Base-by-base conservation (phyloP, 1,140 invertebrate species). In the Protaetia brevitarsis region DNA sequence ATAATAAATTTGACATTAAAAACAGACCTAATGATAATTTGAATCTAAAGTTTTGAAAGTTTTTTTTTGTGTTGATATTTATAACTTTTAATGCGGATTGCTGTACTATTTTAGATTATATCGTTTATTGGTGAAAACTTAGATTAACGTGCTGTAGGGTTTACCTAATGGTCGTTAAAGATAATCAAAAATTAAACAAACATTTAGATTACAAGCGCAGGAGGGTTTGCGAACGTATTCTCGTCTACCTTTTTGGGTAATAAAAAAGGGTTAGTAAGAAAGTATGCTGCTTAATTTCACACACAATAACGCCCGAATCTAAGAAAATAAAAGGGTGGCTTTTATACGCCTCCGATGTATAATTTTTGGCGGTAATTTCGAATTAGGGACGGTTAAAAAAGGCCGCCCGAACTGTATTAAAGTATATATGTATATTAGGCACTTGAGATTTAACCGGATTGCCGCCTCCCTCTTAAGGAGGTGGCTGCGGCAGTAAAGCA, bases 251-350 rank as follows among this genome's bases (percentile, higher is more conserved):
- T 7, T 29, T 29, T 13, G 10, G 37, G 66, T 64, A 11, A 3
- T 11, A 37, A 37, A 6, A 66, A 70, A 68, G 66, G 69, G 69
- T 70, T 70, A 27, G n/a, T n/a, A n/a, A n/a, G n/a, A 70, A 70
- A 45, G 41, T 10, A 65, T 68, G 65, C 73, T 69, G 72, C 73
- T 76, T 74, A 76, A 76, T 76, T 76, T 76, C 74, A 76, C 74
- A 76, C 74, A 73, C 74, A 76, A 76, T 76, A 76, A 76, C 71
- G 67, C 69, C 30, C 70, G 41, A 21, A 61, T 64, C 30, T 67
- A 70, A 70, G 66, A 70, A 68, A 67, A 65, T 36, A 68, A 76
- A 74, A 74, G 74, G 74, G 74, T 74, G 65, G 66, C 30, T 72
- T 73, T 72, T 71, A 72, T 75, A 58, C 67, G 67, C 71, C 70